Base-by-base conservation (phyloP, 2,888 invertebrate species). In the Agonopterix heracliana region DNA sequence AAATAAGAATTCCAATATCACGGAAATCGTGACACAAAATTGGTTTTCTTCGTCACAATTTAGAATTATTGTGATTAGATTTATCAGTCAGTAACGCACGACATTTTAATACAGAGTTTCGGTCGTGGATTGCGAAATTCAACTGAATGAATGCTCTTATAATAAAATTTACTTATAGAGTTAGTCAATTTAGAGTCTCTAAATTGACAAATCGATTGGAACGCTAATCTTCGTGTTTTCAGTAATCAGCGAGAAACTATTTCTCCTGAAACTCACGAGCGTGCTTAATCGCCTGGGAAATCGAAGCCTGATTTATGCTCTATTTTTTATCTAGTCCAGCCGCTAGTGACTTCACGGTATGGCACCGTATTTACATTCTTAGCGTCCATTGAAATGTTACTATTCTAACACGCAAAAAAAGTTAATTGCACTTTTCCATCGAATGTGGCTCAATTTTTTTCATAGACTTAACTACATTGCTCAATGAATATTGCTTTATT, bases 231-330 rank as follows among this genome's bases (percentile, higher is more conserved):
- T 26, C 7, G 26, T 26, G 26, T 26, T 26, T 26, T 26, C 26
- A 26, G 26, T 5, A 26, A 26, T 26, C 26, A 26, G 26, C 26
- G 26, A 26, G 26, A 26, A 26, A 5, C 26, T 26, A 26, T 26
- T 26, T 26, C 57, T 54, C 56, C 54, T 57, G 60, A 55, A 59
- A 61, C 61, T 65, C 64, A 66, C 65, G 63, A 66, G 61, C 68
- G 63, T 65, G 44, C 48, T 55, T 57, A 67, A 67, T 68, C 60
- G 63, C 63, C 65, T 66, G 69, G 63, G 66, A 71, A 69, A 57
- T 59, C 51, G 55, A 58, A 54, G 56, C 56, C 59, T 57, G 57
- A 63, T 66, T 69, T 67, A 64, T 66, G 61, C 63, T 61, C 55
- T 55, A 64, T 66, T 66, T 62, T 63, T 68, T 63, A 66, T 57